A percentile compares a stretch with the other conserved stretches of the same genome.
Conservation (phyloP, 2,888 invertebrate genomes). For the Acleris holmiana region DNA sequence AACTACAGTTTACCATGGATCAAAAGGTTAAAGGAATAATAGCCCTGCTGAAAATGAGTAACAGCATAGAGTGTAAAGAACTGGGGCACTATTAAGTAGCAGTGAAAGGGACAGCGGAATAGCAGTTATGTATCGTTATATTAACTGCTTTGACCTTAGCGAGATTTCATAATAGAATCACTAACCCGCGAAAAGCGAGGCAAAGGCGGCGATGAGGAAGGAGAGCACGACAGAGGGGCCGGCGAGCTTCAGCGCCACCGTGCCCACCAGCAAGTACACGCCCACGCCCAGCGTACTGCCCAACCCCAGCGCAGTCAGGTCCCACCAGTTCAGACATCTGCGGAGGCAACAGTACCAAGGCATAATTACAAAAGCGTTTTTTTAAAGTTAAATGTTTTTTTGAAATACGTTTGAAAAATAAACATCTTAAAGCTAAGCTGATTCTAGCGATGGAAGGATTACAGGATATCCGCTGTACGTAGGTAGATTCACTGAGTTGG, state of each 20-base stretch:
- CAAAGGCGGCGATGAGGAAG: conserved; percentile 94
- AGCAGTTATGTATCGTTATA: not conserved
- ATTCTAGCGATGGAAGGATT: too few relatives aligned
- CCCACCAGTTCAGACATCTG: conserved; percentile 89
- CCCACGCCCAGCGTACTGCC: conserved; percentile 94
- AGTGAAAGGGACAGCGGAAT: not conserved
- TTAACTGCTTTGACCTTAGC: not conserved
- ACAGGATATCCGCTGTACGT: too few relatives aligned
- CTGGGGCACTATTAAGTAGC: too few relatives aligned
- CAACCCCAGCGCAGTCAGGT: conserved; percentile 91
- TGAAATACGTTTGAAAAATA: too few relatives aligned
- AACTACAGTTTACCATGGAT: too few relatives aligned
- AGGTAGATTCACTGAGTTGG: too few relatives aligned
- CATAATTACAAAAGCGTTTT: too few relatives aligned
- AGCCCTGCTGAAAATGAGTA: too few relatives aligned
- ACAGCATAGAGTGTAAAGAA: too few relatives aligned
- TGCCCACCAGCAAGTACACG: conserved; percentile 93
- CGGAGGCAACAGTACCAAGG: conserved; percentile 36
- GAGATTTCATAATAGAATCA: not conserved
- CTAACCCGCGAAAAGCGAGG: conserved; percentile 84
- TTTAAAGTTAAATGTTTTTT: too few relatives aligned
- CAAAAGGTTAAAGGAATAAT: too few relatives aligned
- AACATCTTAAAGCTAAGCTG: too few relatives aligned
- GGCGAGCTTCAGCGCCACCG: conserved; percentile 89
- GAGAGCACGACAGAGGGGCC: conserved; percentile 95